Evolutionary conservation across 2,888 invertebrate genomes (phyloP).

Genomic region (Drosophila anomelani): DNA sequence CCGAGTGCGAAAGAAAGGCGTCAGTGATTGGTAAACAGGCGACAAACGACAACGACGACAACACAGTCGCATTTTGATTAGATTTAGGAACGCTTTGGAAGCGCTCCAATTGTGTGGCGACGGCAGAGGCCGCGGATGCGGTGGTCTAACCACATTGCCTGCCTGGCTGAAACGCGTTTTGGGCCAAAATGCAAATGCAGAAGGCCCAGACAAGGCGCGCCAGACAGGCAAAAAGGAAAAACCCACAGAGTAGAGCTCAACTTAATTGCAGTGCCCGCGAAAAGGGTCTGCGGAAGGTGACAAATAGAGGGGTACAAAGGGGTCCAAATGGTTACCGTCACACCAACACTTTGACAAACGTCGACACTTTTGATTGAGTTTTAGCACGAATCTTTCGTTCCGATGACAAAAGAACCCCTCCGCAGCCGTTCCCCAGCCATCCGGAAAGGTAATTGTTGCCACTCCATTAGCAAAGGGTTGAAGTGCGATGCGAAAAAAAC

Average conservation of each 20-base stretch:
- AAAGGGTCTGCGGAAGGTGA: neutral
- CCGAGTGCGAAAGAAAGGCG: constrained; percentile 68
- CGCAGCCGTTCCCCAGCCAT: constrained; percentile 1
- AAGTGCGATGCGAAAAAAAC: constrained; percentile 40
- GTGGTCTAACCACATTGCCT: constrained; percentile 68
- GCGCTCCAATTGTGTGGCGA: constrained; percentile 67
- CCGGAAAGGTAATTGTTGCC: constrained; percentile 46
- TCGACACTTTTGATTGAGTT: constrained; percentile 78
- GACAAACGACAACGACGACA: constrained; percentile 45
- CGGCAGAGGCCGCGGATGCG: constrained; percentile 35
- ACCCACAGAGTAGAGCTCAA: constrained; percentile 71
- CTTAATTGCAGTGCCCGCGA: constrained; percentile 67
- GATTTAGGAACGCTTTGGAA: constrained; percentile 68
- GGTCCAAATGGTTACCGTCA: neutral
- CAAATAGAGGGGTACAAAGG: neutral
- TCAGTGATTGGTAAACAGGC: constrained; percentile 46
- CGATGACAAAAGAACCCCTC: constrained; percentile 33
- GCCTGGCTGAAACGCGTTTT: constrained; percentile 73
- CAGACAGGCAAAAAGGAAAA: constrained; percentile 66
- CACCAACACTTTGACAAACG: constrained; percentile 60
- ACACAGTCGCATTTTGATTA: constrained; percentile 77
- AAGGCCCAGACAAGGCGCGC: constrained; percentile 59
- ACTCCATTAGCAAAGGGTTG: constrained; percentile 38
- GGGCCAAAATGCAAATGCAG: constrained; percentile 64
- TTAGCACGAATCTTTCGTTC: constrained; percentile 60